These are phyloP conservation scores for Acomys russatus DNA, from an alignment of 2,797 vertebrate genomes.

Conservation along the genomic window DNA sequence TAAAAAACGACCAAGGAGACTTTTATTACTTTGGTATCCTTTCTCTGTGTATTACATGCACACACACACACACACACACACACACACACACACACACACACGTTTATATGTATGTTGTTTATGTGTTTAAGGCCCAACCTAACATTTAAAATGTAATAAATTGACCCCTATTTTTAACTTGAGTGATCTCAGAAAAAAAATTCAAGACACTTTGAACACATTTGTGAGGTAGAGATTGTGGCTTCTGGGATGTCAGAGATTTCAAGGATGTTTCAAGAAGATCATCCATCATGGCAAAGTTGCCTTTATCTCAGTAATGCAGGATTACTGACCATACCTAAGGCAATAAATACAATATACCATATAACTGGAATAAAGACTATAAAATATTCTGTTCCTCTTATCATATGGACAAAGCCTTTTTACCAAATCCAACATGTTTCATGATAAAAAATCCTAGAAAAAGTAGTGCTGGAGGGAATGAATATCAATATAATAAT, in stretches of 20 bases:
- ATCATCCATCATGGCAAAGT: not conserved
- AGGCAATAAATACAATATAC: not conserved
- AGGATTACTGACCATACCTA: not conserved
- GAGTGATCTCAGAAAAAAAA: not conserved
- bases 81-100: not conserved
- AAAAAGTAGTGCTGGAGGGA: not conserved
- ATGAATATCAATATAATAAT: not conserved
- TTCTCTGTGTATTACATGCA: not conserved
- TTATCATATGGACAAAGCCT: not conserved
- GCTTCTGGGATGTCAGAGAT: not conserved
- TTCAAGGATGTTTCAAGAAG: slow-evolving; percentile 20
- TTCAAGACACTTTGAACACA: not conserved
- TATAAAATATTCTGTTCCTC: not conserved
- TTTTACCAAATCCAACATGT: not conserved
- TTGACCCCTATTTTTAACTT: slow-evolving; percentile 32
- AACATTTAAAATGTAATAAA: not conserved
- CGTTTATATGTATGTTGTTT: not conserved
- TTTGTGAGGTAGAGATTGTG: not conserved
- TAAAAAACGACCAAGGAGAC: not conserved
- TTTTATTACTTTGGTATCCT: slow-evolving; percentile 27
- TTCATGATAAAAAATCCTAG: not conserved
- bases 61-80: not conserved
- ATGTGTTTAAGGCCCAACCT: slow-evolving; percentile 1
- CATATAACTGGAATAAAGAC: not conserved
- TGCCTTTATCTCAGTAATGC: not conserved